Evolutionary conservation across 2,888 invertebrate genomes (phyloP).

Genomic region (Neria commutata): DNA sequence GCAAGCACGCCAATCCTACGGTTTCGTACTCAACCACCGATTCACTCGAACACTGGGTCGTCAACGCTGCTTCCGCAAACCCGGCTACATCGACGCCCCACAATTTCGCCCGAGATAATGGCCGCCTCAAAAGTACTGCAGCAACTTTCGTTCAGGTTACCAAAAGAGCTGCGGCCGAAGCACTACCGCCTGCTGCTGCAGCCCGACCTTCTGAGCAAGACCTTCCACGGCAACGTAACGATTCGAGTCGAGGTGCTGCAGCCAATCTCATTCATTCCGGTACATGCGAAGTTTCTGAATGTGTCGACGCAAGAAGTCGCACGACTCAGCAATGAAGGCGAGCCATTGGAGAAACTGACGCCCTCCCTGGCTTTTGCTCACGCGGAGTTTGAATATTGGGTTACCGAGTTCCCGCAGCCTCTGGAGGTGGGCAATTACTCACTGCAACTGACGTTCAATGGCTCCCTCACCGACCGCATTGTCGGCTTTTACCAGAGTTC

Average conservation of each 20-base stretch:
- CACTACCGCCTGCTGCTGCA: constrained; percentile 70
- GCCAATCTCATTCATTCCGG: constrained; percentile 61
- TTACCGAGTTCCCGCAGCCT: constrained; percentile 57
- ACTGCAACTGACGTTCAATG: constrained; percentile 69
- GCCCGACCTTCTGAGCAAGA: constrained; percentile 69
- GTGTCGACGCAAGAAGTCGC: constrained; percentile 63
- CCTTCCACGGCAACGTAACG: constrained; percentile 67
- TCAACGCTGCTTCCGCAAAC: constrained; percentile 2
- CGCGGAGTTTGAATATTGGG: constrained; percentile 57
- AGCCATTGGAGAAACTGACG: constrained; percentile 35
- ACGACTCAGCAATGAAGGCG: constrained; percentile 43
- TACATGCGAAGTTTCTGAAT: constrained; percentile 64
- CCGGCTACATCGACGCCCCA: constrained; percentile 22
- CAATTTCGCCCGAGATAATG: constrained; percentile 42
- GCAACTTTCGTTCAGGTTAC: constrained; percentile 65
- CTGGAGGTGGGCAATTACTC: constrained; percentile 62
- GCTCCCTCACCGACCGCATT: constrained; percentile 72
- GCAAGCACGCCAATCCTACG: constrained; percentile 42
- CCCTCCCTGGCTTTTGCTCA: constrained; percentile 51
- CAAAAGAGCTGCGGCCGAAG: constrained; percentile 66
- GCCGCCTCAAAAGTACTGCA: constrained; percentile 54
- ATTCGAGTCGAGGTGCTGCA: constrained; percentile 63
- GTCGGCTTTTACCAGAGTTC: constrained; percentile 78
- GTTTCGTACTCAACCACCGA: not conserved
- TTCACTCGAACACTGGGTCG: too few relatives aligned